Evolutionary conservation across 2,888 invertebrate species (phyloP), one percentile per base, ranked within the genome.

Genomic region (Vanessa cardui): DNA sequence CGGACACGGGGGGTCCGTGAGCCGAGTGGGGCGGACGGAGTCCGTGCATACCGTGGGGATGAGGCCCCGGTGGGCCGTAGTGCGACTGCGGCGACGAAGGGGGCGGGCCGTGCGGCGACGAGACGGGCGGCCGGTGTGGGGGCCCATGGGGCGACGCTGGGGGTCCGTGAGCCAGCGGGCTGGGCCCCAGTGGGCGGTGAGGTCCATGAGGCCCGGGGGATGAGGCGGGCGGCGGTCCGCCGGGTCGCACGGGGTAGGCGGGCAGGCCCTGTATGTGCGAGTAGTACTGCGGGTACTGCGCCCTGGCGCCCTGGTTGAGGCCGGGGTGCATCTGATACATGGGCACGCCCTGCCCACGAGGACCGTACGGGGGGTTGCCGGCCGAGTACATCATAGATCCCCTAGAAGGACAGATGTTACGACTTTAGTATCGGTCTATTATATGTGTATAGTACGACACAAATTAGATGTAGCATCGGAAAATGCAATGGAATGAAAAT

Each of bases 361-460:
- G 80, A 0, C 81, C 87, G 79, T 87, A 89, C 62, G 81, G 78
- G 0, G 84, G 73, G 56, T 77, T 77, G 21, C 84, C 84, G 46
- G 82, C 80, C 9, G 78, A 75, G 75, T 91, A 92, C 89, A 92
- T 88, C 89, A 90, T 88, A 8, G 88, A 88, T 1, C 88, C 87
- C 60, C 91, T 91, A 83, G 0, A n/a, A 16, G 12, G 4, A 3
- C 2, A 39, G 39, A 39, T 4, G 12, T 39, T 39, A 39, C 3
- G 3, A 12, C 12, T 39, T 39, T 12, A 9, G 4, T 39, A 3
- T 49, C 12, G 6, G 31, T 20, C 39, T 9, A n/a, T 20, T 8
- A 7, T 31, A 26, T 47, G 15, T n/a, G n/a, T n/a, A n/a, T n/a
- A n/a, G n/a, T n/a, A n/a, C n/a, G n/a, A n/a, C n/a, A n/a, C n/a